Conservation (phyloP, 2,113 vertebrate genomes). For the Rissa tridactyla region DNA sequence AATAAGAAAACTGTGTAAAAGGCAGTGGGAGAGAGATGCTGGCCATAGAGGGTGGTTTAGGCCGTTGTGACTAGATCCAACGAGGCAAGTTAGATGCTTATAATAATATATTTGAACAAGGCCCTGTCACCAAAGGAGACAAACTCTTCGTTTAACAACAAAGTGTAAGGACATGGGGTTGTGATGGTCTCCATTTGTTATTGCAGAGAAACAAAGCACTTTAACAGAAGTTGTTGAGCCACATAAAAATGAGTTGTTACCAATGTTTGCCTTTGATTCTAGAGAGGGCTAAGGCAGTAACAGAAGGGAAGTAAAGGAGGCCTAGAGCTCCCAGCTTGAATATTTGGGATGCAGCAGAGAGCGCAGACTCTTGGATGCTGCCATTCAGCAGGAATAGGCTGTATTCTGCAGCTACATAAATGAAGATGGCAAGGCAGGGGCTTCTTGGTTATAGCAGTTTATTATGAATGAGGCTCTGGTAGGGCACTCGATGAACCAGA, state of each 20-base stretch:
- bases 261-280: background rate
- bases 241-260: background rate
- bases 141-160: background rate
- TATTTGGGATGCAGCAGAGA: background rate
- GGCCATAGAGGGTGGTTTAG: background rate
- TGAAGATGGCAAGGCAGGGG: background rate
- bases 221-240: background rate
- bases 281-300: background rate
- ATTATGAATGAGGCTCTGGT: background rate
- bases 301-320: background rate
- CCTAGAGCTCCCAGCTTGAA: background rate
- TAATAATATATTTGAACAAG: background rate
- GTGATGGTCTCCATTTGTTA: background rate
- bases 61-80: background rate
- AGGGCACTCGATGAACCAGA: background rate
- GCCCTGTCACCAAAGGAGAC: background rate
- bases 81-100: background rate
- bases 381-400: background rate
- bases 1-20: background rate
- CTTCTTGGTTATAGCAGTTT: background rate
- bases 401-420: background rate
- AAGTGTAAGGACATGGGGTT: too few species aligned
- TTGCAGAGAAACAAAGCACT: background rate
- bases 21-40: background rate
- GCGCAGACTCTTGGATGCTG: background rate